Evolutionary conservation across 2,888 invertebrate species (phyloP), one percentile per base, ranked within the genome.

Genomic region (Serripes groenlandicus): DNA sequence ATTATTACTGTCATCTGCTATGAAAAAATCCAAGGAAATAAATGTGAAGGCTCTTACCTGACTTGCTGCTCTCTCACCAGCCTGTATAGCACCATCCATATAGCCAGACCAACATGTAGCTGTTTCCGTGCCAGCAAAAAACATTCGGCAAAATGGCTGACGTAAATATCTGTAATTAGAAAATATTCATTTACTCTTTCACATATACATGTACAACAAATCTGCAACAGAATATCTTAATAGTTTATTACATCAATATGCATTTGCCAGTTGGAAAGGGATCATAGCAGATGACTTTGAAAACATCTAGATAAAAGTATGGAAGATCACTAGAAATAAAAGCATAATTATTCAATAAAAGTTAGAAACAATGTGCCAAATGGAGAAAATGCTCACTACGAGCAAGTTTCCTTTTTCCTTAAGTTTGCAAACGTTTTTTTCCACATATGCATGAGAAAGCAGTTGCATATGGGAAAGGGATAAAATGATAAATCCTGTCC

Each of bases 61-160:
- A 71, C 90, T 90, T 37, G 93, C 93, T 9, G 93, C 93, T 11
- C 93, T 78, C 75, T 93, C 91, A 34, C 93, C 94, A 9, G 92
- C 89, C 75, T 93, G 90, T 5, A 94, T 87, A 4, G 93, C 94
- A 11, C 94, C 94, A 52, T 93, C 93, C 93, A 94, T 93, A 81
- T 92, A 93, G 7, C 94, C 93, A 5, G 89, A 78, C 93, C 93
- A 93, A 3, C 83, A 35, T 0, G 92, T 92, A 26, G 93, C 93
- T 3, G 91, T 91, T 85, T 93, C 93, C 18, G 93, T 93, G 9
- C 93, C 92, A 58, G 92, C 93, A 85, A 93, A 93, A 78, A 90
- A 88, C 21, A 93, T 58, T 15, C 91, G 84, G 5, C 92, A 93
- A 9, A 92, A 76, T 4, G 94, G 94, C 49, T 91, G 80, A 52